These are phyloP conservation scores for Myzus persicae DNA, from an alignment of 1,140 invertebrate species.

Conservation along the genomic window DNA sequence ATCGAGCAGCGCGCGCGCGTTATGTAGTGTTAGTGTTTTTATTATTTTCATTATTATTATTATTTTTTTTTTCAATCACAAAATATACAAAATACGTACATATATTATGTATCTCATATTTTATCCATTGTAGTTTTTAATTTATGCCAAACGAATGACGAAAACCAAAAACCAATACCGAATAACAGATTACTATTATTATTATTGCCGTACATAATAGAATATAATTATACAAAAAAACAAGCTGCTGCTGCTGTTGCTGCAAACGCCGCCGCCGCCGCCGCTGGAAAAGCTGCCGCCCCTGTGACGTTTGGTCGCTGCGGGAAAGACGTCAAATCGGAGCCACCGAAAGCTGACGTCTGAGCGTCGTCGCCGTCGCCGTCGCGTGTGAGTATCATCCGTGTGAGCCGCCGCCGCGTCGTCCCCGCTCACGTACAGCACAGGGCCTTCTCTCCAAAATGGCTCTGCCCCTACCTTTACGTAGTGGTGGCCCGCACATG, in stretches of 20 bases:
- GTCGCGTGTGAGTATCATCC: constrained; percentile 7
- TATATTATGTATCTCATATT: background rate
- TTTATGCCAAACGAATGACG: background rate
- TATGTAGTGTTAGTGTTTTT: constrained; percentile 46
- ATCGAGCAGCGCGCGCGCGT: background rate
- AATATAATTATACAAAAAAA: background rate
- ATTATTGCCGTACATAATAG: background rate
- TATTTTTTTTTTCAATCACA: background rate
- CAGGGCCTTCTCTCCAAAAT: constrained; percentile 57
- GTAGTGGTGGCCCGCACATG: constrained; percentile 19
- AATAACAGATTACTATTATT: background rate
- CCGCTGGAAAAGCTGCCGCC: background rate
- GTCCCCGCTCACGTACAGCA: constrained; percentile 34
- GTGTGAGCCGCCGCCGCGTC: background rate
- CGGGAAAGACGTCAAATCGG: constrained; percentile 27
- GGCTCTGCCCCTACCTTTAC: constrained; percentile 56
- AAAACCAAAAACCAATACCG: background rate
- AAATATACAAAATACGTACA: background rate
- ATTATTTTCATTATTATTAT: constrained; percentile 19
- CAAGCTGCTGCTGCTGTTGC: background rate
- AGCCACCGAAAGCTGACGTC: constrained; percentile 57
- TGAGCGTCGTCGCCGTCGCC: background rate
- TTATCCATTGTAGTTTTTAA: background rate
- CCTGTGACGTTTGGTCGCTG: background rate
- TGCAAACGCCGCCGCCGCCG: too few relatives aligned